Evolutionary conservation across 2,888 invertebrate species (phyloP).

Genomic region (Carterocephalus palaemon): DNA sequence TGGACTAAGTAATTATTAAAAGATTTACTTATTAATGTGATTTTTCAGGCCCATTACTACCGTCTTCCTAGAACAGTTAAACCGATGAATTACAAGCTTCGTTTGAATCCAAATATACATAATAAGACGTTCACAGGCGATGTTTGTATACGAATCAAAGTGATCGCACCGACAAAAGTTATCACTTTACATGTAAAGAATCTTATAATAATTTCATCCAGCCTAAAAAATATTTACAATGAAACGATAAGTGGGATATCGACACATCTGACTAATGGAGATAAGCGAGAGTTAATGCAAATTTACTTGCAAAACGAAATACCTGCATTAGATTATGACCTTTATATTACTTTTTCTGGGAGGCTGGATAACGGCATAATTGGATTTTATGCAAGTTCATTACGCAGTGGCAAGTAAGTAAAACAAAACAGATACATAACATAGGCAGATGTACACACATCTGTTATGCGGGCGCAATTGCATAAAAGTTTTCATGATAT

Average conservation of each 20-base stretch:
- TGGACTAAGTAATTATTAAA: neutral
- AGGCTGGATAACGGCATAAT: conserved; percentile 70
- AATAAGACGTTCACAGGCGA: conserved; percentile 78
- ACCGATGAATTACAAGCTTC: conserved; percentile 84
- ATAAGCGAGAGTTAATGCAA: conserved; percentile 41
- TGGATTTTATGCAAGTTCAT: conserved; percentile 78
- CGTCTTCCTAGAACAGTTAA: conserved; percentile 77
- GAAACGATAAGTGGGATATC: conserved; percentile 33
- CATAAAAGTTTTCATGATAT: too few relatives aligned
- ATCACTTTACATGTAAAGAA: conserved; percentile 81
- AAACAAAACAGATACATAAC: neutral
- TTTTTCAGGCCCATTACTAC: conserved; percentile 46
- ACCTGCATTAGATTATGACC: conserved; percentile 44
- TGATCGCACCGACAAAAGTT: conserved; percentile 57
- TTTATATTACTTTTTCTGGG: conserved; percentile 74
- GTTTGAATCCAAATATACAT: conserved; percentile 81
- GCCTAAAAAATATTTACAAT: conserved; percentile 36
- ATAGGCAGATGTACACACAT: too few relatives aligned
- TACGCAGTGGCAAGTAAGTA: conserved; percentile 68
- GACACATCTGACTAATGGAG: conserved; percentile 26
- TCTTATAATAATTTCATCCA: conserved; percentile 63
- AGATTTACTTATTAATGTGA: conserved; percentile 1
- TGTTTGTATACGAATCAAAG: conserved; percentile 67
- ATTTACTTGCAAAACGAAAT: conserved; percentile 55
- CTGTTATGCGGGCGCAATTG: too few relatives aligned